A percentile compares a stretch with the other conserved stretches of the same genome.
Conservation (phyloP, 2,113 vertebrate species). For the Girardinichthys multiradiatus region DNA sequence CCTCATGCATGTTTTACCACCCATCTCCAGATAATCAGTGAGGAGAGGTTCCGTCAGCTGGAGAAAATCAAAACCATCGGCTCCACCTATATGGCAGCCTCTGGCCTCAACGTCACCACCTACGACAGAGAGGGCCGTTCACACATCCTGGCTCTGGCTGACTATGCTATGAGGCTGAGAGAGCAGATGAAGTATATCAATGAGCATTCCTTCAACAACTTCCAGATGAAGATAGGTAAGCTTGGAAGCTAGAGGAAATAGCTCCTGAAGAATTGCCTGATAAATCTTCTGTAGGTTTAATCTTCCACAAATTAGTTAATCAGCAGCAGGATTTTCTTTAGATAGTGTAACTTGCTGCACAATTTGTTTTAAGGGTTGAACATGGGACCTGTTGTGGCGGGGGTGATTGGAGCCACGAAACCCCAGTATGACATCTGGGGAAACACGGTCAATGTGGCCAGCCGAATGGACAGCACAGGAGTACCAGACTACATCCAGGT, state of each 20-base stretch:
- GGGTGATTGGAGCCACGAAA: slow-evolving; percentile 94
- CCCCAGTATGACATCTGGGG: slow-evolving; percentile 98
- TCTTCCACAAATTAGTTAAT: slow-evolving; percentile 1
- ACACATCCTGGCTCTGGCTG: slow-evolving; percentile 89
- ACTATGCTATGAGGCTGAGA: slow-evolving; percentile 92
- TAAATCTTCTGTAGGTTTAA: neutral
- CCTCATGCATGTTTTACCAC: neutral
- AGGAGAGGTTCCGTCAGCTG: slow-evolving; percentile 90
- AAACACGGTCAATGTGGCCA: slow-evolving; percentile 96
- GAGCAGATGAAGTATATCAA: slow-evolving; percentile 97
- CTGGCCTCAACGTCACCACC: slow-evolving; percentile 91
- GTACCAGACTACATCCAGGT: slow-evolving; percentile 96
- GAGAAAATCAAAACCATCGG: slow-evolving; percentile 98
- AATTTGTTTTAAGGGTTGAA: slow-evolving; percentile 84
- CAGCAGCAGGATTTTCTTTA: neutral
- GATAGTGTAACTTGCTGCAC: slow-evolving; percentile 2
- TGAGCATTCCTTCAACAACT: slow-evolving; percentile 96
- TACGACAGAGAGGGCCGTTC: slow-evolving; percentile 90
- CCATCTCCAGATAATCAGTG: slow-evolving; percentile 87
- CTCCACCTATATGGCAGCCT: slow-evolving; percentile 97
- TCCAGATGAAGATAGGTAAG: slow-evolving; percentile 97
- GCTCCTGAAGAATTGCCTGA: slow-evolving; percentile 4
- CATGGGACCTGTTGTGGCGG: slow-evolving; percentile 95
- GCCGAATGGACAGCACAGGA: slow-evolving; percentile 97
- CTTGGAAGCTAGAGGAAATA: neutral